Evolutionary conservation across 2,797 vertebrate species (phyloP).

Genomic region (Hemibagrus guttatus): DNA sequence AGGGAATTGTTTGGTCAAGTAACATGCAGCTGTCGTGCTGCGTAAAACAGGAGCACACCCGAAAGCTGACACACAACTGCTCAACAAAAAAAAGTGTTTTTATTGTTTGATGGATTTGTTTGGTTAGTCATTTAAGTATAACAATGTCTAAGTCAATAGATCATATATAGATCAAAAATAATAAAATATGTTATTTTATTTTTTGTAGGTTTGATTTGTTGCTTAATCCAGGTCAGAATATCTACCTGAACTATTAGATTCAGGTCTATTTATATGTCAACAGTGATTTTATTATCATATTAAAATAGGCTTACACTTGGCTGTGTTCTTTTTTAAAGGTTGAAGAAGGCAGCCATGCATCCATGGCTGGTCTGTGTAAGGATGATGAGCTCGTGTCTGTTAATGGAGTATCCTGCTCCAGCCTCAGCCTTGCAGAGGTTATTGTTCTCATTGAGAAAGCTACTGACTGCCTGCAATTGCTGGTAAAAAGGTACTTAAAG

Average conservation of each 20-base stretch:
- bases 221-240: not conserved
- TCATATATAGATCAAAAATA: not conserved
- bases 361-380: slow-evolving; percentile 81
- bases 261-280: not conserved
- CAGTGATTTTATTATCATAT: not conserved
- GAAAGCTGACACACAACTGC: slow-evolving; percentile 31
- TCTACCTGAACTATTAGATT: not conserved
- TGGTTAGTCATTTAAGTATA: not conserved
- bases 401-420: slow-evolving; percentile 85
- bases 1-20: slow-evolving; percentile 45
- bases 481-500: slow-evolving; percentile 86
- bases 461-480: slow-evolving; percentile 83
- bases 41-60: slow-evolving; percentile 29
- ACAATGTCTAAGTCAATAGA: not conserved
- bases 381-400: slow-evolving; percentile 92
- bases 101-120: not conserved
- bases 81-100: slow-evolving; percentile 15
- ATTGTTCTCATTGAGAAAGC: slow-evolving; percentile 81
- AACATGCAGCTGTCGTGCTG: slow-evolving; percentile 53
- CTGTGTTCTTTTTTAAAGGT: slow-evolving; percentile 73
- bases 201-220: not conserved
- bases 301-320: not conserved
- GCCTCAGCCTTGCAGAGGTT: slow-evolving; percentile 85
- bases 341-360: slow-evolving; percentile 78
- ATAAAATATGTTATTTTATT: not conserved